A percentile compares a stretch with the other conserved stretches of the same genome.
Conservation (phyloP, 2,888 invertebrate species). For the Rotaria sp. region DNA sequence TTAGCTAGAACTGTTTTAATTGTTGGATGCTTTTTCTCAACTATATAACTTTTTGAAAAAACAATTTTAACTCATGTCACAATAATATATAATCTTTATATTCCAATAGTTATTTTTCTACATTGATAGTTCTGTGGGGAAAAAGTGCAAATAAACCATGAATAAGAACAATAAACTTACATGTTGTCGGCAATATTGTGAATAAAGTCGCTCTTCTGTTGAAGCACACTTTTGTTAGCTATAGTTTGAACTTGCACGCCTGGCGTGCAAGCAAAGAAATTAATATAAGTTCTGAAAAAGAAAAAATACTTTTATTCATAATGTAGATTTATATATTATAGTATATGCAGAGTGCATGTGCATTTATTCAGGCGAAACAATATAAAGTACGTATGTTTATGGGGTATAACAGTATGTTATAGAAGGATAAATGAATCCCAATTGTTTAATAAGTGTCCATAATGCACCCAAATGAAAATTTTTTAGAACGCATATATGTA, state of each 20-base stretch:
- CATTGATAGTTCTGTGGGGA: neutral
- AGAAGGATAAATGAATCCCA: no score
- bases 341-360: neutral
- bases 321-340: neutral
- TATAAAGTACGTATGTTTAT: neutral
- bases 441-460: no score
- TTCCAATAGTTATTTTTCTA: neutral
- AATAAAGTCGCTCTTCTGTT: neutral
- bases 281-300: neutral
- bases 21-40: no score
- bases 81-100: neutral
- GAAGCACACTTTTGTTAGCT: neutral
- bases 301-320: neutral
- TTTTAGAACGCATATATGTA: neutral
- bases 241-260: neutral
- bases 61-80: no score
- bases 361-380: neutral
- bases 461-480: no score
- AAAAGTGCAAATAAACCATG: neutral
- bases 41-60: no score
- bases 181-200: neutral
- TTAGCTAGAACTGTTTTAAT: no score
- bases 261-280: neutral
- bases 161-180: neutral
- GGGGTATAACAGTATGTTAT: no score